These are phyloP conservation scores for Psittacula echo DNA, from an alignment of 2,797 vertebrate genomes.

Conservation along the genomic window DNA sequence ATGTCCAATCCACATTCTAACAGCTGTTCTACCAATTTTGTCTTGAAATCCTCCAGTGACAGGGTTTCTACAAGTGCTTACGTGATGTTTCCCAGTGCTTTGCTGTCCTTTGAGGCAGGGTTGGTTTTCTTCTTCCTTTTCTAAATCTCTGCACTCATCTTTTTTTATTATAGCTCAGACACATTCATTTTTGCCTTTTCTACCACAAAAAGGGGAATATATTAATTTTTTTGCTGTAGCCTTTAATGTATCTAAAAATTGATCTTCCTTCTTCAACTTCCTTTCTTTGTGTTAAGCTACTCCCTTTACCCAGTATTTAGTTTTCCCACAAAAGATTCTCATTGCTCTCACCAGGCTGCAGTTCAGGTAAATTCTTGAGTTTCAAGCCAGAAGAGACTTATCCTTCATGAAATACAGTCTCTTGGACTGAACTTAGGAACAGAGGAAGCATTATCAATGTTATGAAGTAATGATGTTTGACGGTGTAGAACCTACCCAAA, in stretches of 20 bases:
- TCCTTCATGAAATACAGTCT: not conserved
- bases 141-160: not conserved
- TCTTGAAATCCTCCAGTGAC: not conserved
- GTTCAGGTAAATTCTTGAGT: not conserved
- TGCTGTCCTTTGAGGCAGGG: not conserved
- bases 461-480: not conserved
- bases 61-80: not conserved
- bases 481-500: not conserved
- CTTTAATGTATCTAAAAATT: not conserved
- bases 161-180: not conserved
- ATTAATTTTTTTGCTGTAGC: not conserved
- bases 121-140: not conserved
- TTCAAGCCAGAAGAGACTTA: not conserved
- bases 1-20: not conserved
- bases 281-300: not conserved
- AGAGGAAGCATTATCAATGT: not conserved
- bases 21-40: not conserved
- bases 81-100: not conserved
- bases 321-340: not conserved
- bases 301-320: not conserved
- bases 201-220: not conserved
- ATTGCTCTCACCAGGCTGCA: not conserved
- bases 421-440: not conserved
- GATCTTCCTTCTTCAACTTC: not conserved
- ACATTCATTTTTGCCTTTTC: not conserved